Conservation (phyloP, 2,797 vertebrate species). For the Merluccius polli region DNA sequence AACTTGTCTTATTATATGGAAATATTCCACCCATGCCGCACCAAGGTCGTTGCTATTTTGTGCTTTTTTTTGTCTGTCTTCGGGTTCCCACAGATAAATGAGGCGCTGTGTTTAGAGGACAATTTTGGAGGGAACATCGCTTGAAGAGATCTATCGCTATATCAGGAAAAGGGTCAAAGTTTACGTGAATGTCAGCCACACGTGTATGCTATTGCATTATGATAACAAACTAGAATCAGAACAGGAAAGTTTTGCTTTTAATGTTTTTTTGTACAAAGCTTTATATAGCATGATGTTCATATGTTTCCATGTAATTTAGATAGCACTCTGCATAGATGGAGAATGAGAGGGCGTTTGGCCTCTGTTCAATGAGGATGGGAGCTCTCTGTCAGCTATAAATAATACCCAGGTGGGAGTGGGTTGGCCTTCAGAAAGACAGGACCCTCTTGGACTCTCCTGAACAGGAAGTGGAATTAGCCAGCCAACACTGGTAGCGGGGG, state of each 20-base stretch:
- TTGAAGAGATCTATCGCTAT: not conserved
- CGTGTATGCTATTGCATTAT: too few relatives aligned
- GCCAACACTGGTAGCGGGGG: too few relatives aligned
- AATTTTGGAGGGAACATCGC: not conserved
- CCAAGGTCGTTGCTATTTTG: not conserved
- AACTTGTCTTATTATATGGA: not conserved
- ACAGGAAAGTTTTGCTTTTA: not conserved
- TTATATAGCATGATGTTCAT: not conserved
- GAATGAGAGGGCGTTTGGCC: not conserved
- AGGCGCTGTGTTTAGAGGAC: not conserved
- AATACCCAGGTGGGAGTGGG: not conserved
- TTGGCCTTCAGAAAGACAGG: too few relatives aligned
- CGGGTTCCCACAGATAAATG: not conserved
- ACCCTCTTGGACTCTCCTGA: too few relatives aligned
- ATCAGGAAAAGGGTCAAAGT: not conserved
- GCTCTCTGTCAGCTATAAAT: not conserved
- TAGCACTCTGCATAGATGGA: not conserved
- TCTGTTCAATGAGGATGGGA: not conserved
- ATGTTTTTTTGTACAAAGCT: not conserved
- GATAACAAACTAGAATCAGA: not conserved
- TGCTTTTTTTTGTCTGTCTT: not conserved
- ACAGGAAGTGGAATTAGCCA: too few relatives aligned
- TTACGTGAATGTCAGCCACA: not conserved
- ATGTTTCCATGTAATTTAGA: not conserved
- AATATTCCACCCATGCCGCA: constrained; percentile 18